Base-by-base conservation (phyloP, 2,888 invertebrate species). In the Zele albiditarsus region DNA sequence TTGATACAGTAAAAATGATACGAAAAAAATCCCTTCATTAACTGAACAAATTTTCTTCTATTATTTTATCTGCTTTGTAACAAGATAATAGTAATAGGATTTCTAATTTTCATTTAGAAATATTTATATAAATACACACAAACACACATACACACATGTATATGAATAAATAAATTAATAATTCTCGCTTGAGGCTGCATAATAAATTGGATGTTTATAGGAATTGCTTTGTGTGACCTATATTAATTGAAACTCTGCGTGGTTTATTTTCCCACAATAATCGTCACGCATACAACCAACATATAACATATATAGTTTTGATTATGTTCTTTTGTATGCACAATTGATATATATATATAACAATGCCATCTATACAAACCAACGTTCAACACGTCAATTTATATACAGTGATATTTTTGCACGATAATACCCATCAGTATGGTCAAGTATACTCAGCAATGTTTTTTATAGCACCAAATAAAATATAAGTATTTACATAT, bases 221-320 rank as follows among this genome's bases (percentile, higher is more conserved):
- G 63, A 69, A 70, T 62, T 58, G 46, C 63, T 71, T 78, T 38
- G 60, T 33, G 58, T 77, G 75, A 77, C 77, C 68, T 58, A 78
- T 71, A 71, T 78, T 38, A 23, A 53, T 53, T 20, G 20, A 42
- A 66, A 31, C 33, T 27, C 38, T 28, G 58, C 23, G 66, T 57
- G 28, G 8, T 53, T n/a, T 53, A 20, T 53, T 53, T 53, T 53
- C 53, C 53, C 20, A 20, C 53, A 53, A 67, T 58, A 68, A 71
- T 23, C 16, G 16, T 20, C 53, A 53, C 20, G 20, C 20, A 20
- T 20, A n/a, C 20, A 23, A 53, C n/a, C n/a, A 4, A 10, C 46
- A n/a, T 8, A 53, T 53, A 4, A n/a, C 0, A 42, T 20, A 53
- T 20, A 53, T 53, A 20, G 20, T 53, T 53, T 6, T 20, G 23